These are phyloP conservation scores for Arizona elegans DNA, from an alignment of 2,113 vertebrate species.

Conservation along the genomic window DNA sequence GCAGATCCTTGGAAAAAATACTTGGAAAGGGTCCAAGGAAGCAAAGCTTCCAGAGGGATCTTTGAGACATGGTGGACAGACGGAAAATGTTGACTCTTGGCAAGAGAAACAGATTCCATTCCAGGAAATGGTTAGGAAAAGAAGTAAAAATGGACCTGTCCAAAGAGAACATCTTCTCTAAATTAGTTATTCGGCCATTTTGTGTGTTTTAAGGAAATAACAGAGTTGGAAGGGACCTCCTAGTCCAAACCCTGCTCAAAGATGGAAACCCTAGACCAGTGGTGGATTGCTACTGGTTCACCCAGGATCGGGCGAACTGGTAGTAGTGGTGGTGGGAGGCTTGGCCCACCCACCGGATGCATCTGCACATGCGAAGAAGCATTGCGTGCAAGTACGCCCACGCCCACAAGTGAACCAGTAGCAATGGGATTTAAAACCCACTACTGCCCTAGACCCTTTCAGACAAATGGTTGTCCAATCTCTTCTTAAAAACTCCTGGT, in stretches of 20 bases:
- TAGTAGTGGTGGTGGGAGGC: too few species aligned
- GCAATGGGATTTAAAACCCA: too few species aligned
- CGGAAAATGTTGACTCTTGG: neutral
- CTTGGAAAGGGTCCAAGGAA: neutral
- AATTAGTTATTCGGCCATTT: neutral
- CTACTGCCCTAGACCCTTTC: neutral
- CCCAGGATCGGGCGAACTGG: too few species aligned
- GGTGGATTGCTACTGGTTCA: too few species aligned
- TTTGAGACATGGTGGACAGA: neutral
- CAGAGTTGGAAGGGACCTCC: neutral
- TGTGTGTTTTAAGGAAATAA: neutral
- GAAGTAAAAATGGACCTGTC: neutral
- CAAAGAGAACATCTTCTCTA: neutral
- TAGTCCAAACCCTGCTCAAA: neutral
- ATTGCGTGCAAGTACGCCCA: too few species aligned
- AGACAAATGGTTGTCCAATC: neutral
- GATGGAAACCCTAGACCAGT: too few species aligned
- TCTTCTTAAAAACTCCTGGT: neutral
- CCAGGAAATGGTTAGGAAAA: neutral
- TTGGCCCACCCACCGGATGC: too few species aligned
- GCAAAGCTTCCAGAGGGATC: neutral
- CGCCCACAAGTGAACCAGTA: too few species aligned
- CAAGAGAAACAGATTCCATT: neutral
- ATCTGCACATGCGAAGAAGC: too few species aligned
- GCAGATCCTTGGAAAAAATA: neutral